Evolutionary conservation across 1,140 invertebrate genomes (phyloP).

Genomic region (Amphibalanus amphitrite): DNA sequence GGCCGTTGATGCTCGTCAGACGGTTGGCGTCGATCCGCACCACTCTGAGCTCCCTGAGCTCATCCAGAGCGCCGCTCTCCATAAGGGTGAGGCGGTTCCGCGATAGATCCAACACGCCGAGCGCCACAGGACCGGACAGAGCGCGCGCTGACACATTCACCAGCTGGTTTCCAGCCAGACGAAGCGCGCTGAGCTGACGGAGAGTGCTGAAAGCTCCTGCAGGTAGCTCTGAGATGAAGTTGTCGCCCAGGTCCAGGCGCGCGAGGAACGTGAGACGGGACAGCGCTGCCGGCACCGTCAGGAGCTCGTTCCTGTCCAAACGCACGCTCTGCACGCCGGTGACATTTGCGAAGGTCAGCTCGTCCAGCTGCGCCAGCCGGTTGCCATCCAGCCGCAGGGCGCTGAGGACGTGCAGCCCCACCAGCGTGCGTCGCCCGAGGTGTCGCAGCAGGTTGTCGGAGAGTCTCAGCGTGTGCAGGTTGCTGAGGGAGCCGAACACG

Average conservation of each 20-base stretch:
- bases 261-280: conserved; percentile 52
- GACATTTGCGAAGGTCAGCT: conserved; percentile 56
- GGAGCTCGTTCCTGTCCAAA: conserved; percentile 58
- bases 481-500: conserved; percentile 63
- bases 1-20: conserved; percentile 60
- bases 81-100: conserved; percentile 62
- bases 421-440: conserved; percentile 53
- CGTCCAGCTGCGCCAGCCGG: conserved; percentile 49
- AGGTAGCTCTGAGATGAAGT: conserved; percentile 52
- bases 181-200: conserved; percentile 47
- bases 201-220: conserved; percentile 56
- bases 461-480: conserved; percentile 58
- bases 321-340: conserved; percentile 58
- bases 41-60: conserved; percentile 58
- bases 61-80: conserved; percentile 49
- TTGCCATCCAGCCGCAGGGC: conserved; percentile 63
- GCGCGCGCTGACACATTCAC: conserved; percentile 63
- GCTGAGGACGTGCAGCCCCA: conserved; percentile 57
- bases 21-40: conserved; percentile 70
- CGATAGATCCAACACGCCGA: conserved; percentile 75
- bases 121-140: conserved; percentile 56
- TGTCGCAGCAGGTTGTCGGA: conserved; percentile 58
- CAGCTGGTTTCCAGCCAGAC: conserved; percentile 71
- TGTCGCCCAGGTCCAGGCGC: conserved; percentile 63
- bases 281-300: conserved; percentile 50